A percentile compares a stretch with the other conserved stretches of the same genome.
Evolutionary conservation across 2,113 vertebrate genomes (phyloP).

Genomic region (Scalopus aquaticus): DNA sequence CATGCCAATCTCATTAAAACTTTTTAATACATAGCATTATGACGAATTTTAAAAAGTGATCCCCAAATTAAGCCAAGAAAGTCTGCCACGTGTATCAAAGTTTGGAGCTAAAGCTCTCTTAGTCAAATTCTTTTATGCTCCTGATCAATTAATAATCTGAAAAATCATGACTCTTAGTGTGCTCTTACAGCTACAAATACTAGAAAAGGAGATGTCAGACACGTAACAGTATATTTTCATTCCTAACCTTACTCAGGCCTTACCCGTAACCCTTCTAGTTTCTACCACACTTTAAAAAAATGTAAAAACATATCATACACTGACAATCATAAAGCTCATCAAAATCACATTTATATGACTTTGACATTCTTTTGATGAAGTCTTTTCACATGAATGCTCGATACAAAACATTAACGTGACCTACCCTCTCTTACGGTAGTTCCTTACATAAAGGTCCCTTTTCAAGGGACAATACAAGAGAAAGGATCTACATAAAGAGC

Average conservation of each 20-base stretch:
- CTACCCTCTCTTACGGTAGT: not conserved
- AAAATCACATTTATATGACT: slow-evolving; percentile 50
- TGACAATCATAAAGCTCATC: not conserved
- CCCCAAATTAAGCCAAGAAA: slow-evolving; percentile 52
- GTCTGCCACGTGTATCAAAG: slow-evolving; percentile 7
- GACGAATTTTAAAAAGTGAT: slow-evolving; percentile 39
- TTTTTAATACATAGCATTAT: slow-evolving; percentile 29
- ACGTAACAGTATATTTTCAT: slow-evolving; percentile 27
- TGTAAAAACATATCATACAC: slow-evolving; percentile 33
- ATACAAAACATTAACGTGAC: slow-evolving; percentile 45
- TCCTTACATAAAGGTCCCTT: slow-evolving; percentile 59
- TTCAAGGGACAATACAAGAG: slow-evolving; percentile 35
- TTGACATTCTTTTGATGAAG: slow-evolving; percentile 58
- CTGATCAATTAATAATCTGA: not conserved
- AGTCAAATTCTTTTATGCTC: slow-evolving; percentile 25
- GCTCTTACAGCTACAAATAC: slow-evolving; percentile 16
- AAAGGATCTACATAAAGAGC: slow-evolving; percentile 29
- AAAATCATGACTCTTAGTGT: slow-evolving; percentile 17
- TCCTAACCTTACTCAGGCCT: slow-evolving; percentile 22
- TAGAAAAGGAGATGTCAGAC: not conserved
- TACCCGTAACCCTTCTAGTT: slow-evolving; percentile 38
- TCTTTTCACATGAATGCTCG: slow-evolving; percentile 23
- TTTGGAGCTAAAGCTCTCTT: slow-evolving; percentile 12
- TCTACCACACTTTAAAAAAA: slow-evolving; percentile 34
- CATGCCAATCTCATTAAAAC: slow-evolving; percentile 7